Base-by-base conservation (phyloP, 2,113 vertebrate genomes). In the Hemichromis elongatus region DNA sequence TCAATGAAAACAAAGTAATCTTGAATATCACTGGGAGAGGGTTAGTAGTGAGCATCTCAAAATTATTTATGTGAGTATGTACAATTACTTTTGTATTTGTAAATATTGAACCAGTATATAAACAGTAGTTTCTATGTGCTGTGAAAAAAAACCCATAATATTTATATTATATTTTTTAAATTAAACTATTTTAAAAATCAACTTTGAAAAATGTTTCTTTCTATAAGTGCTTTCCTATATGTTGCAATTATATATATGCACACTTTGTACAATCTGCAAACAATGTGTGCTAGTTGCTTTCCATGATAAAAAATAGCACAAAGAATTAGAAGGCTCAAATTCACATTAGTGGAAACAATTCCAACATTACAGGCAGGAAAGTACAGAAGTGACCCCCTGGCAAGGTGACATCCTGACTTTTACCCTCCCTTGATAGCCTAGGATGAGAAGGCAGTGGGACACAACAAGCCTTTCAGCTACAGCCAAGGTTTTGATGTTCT, bases 401-500 rank as follows among this genome's bases (percentile, higher is more conserved):
- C 94, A 96, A 95, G 92, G 95, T 96, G 94, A 95, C 90, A 94
- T 90, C 37, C 87, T 91, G 92, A 93, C 93, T 94, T 92, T 79
- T 90, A 84, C 84, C 90, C 88, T 85, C 86, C 86, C 88, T 81
- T 57, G 54, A 89, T 88, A 89, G 90, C 35, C 78, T 13, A 10
- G 89, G 88, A 94, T 91, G 90, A 90, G 83, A 63, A 85, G 89
- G 90, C 86, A 91, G 83, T 18, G 84, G 92, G 92, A 89, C 88
- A 89, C 88, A 90, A 90, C 92, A 88, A 91, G 83, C 84, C 91
- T 94, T 95, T 94, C 90, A 95, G 92, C 92, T 90, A 85, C 81
- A 91, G 94, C 93, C 94, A 95, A 93, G 93, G 94, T 94, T 96
- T 96, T 94, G 93, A 95, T 95, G 90, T 93, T 94, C 92, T 83